Evolutionary conservation across 2,113 vertebrate genomes (phyloP).

Genomic region (Cochlearius cochlearius): DNA sequence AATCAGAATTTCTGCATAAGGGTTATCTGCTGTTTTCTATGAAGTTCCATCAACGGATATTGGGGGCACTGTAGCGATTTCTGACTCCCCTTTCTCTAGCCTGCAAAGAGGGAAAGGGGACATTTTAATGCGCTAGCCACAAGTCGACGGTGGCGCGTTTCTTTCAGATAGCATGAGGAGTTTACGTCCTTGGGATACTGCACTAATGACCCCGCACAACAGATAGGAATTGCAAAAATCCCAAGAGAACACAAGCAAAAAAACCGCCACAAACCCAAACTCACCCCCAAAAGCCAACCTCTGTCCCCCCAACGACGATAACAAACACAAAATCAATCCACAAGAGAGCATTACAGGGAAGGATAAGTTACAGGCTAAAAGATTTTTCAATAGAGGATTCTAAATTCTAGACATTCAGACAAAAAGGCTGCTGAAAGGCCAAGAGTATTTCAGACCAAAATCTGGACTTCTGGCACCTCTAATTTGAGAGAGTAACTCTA

Average conservation of each 20-base stretch:
- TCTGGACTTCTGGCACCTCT: background rate
- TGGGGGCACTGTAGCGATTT: background rate
- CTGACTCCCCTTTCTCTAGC: background rate
- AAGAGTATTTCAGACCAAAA: background rate
- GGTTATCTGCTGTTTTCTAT: background rate
- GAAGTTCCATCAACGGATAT: background rate
- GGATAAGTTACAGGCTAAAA: background rate
- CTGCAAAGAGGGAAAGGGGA: background rate
- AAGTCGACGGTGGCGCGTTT: background rate
- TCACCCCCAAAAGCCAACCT: background rate
- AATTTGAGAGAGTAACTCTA: background rate
- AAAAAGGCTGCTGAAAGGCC: background rate
- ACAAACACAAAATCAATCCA: background rate
- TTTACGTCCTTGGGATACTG: background rate
- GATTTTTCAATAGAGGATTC: background rate
- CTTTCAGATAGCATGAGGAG: background rate
- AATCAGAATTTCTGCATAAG: background rate
- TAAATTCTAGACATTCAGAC: background rate
- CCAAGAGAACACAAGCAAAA: background rate
- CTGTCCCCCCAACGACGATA: background rate
- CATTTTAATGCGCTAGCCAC: background rate
- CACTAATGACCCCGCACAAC: background rate
- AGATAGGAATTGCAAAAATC: background rate
- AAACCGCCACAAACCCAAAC: background rate
- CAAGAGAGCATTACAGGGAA: background rate